A percentile compares a stretch with the other conserved stretches of the same genome.
Evolutionary conservation across 2,797 vertebrate genomes (phyloP).

Genomic region (Gymnoscopelus braueri): DNA sequence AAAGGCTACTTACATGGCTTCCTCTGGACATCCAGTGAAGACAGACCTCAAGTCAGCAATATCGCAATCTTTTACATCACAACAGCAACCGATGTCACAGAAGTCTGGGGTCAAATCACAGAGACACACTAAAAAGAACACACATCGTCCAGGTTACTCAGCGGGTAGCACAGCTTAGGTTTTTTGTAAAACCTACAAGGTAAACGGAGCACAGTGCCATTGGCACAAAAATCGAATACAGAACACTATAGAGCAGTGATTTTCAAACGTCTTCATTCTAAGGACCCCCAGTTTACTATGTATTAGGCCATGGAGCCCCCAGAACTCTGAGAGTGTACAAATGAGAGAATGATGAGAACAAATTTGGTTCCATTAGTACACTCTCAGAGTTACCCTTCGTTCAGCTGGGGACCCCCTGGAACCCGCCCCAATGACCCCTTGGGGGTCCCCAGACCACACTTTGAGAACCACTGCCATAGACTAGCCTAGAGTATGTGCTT

Average conservation of each 20-base stretch:
- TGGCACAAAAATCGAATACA: too few relatives aligned
- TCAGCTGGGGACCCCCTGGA: too few relatives aligned
- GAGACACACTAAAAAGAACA: constrained; percentile 67
- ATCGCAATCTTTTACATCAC: constrained; percentile 77
- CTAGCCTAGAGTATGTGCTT: not conserved
- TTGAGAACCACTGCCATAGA: not conserved
- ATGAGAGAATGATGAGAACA: too few relatives aligned
- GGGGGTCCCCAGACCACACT: not conserved
- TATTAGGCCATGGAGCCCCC: too few relatives aligned
- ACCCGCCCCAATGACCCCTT: not conserved
- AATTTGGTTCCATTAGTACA: too few relatives aligned
- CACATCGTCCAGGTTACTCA: not conserved
- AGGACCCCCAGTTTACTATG: too few relatives aligned
- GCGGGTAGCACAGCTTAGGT: not conserved
- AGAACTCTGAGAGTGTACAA: too few relatives aligned
- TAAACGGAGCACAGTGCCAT: not conserved
- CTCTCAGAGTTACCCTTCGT: too few relatives aligned
- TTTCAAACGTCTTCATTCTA: too few relatives aligned
- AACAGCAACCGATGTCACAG: constrained; percentile 84
- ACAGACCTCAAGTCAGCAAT: constrained; percentile 71
- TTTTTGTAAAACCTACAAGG: not conserved
- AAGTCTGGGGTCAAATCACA: constrained; percentile 79
- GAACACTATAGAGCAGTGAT: too few relatives aligned
- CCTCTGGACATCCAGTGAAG: constrained; percentile 71
- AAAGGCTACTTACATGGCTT: constrained; percentile 56